These are phyloP conservation scores for Endotricha flammealis DNA, from an alignment of 2,888 invertebrate species.

Conservation along the genomic window DNA sequence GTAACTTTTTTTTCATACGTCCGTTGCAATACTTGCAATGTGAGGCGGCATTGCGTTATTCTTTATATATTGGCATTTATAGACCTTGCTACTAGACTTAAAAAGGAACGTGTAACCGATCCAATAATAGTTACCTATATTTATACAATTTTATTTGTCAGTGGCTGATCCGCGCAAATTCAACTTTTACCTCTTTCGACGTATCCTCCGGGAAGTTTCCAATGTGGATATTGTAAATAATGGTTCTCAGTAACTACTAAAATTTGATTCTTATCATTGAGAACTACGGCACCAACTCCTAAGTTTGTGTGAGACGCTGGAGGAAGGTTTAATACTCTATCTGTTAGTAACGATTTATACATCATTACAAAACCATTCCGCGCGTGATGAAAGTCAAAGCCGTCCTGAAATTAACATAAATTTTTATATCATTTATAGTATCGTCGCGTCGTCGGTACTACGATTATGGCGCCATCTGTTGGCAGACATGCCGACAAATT, in stretches of 20 bases:
- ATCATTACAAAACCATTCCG: conserved; percentile 87
- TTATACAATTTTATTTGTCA: no score
- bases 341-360: conserved; percentile 86
- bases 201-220: conserved; percentile 96
- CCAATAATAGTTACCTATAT: no score
- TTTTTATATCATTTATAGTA: no score
- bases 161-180: neutral
- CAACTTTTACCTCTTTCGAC: conserved; percentile 84
- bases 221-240: conserved; percentile 73
- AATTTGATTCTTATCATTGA: conserved; percentile 86
- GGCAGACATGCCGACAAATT: no score
- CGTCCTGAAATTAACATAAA: conserved; percentile 72
- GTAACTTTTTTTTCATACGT: no score
- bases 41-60: no score
- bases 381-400: conserved; percentile 93
- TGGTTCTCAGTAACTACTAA: conserved; percentile 89
- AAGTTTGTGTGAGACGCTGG: conserved; percentile 86
- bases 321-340: conserved; percentile 81
- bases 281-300: conserved; percentile 92
- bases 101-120: no score
- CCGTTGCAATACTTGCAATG: no score
- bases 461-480: no score
- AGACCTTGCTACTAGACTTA: no score
- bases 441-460: no score
- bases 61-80: no score